Conservation (phyloP, 2,888 invertebrate genomes). For the Geotrupes spiniger region DNA sequence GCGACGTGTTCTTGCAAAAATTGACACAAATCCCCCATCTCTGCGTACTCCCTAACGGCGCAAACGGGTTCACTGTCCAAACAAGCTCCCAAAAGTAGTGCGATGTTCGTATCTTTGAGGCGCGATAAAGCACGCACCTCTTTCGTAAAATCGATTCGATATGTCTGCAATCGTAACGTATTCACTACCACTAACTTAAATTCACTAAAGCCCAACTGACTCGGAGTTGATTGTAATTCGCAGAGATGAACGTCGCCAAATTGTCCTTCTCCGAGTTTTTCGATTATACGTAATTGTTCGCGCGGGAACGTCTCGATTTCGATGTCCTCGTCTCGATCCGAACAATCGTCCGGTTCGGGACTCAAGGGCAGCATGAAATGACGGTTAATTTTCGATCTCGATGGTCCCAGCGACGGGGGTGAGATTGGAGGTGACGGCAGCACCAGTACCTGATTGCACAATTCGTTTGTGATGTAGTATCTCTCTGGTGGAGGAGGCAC, state of each 20-base stretch:
- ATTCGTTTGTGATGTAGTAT: conserved; percentile 59
- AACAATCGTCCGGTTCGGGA: conserved; percentile 53
- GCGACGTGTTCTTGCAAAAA: conserved; percentile 78
- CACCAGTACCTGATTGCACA: conserved; percentile 36
- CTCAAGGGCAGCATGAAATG: conserved; percentile 43
- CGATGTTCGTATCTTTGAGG: conserved; percentile 70
- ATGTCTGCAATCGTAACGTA: conserved; percentile 61
- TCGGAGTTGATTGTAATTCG: conserved; percentile 50
- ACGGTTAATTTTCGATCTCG: conserved; percentile 45
- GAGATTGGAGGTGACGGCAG: conserved; percentile 36
- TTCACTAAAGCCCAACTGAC: conserved; percentile 32
- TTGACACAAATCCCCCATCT: conserved; percentile 80
- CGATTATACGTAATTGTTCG: conserved; percentile 70
- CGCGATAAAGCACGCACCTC: conserved; percentile 70
- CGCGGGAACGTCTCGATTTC: conserved; percentile 64
- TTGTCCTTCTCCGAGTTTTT: conserved; percentile 73
- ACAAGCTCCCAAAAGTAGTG: conserved; percentile 70
- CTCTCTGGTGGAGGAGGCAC: conserved; percentile 67
- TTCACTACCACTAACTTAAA: conserved; percentile 69
- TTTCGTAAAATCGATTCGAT: conserved; percentile 67
- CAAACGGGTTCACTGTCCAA: conserved; percentile 70
- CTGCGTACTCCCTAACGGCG: conserved; percentile 74
- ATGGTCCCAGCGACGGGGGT: conserved; percentile 47
- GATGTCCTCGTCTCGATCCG: conserved; percentile 52
- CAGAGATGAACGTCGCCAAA: conserved; percentile 73